Evolutionary conservation across 2,797 vertebrate genomes (phyloP), one percentile per base, ranked within the genome.

Genomic region (Oryzias sinensis): DNA sequence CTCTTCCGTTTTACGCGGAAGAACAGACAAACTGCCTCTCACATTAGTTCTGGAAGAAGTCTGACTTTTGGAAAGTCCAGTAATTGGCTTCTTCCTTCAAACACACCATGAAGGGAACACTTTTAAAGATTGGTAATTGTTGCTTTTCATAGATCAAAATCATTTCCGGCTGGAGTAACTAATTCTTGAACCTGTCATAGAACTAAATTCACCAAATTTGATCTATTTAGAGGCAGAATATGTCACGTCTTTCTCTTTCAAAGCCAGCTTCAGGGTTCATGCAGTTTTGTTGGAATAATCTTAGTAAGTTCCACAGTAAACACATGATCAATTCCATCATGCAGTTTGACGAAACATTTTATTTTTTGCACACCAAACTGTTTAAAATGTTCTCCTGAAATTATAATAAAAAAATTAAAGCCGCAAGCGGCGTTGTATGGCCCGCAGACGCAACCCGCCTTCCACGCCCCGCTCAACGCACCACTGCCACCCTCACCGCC

Each of bases 51-150:
- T 55, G 43, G 43, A 44, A 46, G 62, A 56, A 43, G 47, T 65
- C 44, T 53, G 55, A 46, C 43, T 52, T 65, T 69, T 48, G 43
- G 14, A 46, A 56, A 66, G 43, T 55, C 52, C n/a, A 25, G 53
- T 71, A 68, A 74, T 59, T 60, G 51, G 55, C 9, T 62, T 65
- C 49, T 14, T 27, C 44, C 50, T 56, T 63, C 8, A 57, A 43
- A 53, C 29, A 63, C 53, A 58, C 43, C 49, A 55, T 62, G 53
- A 56, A 45, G 56, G 14, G 24, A 71, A 58, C 29, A 37, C 63
- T 81, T 66, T 52, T 42, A 44, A 56, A 64, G 57, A 53, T 49
- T 16, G n/a, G 43, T 65, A 72, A 77, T 76, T 73, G 65, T 68
- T 56, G 24, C 11, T 3, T 42, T 13, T 47, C 74, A 69, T 29